Percentiles rank a stretch among this genome's conserved stretches.
Evolutionary conservation across 2,113 vertebrate species (phyloP).

Genomic region (Candoia aspera): DNA sequence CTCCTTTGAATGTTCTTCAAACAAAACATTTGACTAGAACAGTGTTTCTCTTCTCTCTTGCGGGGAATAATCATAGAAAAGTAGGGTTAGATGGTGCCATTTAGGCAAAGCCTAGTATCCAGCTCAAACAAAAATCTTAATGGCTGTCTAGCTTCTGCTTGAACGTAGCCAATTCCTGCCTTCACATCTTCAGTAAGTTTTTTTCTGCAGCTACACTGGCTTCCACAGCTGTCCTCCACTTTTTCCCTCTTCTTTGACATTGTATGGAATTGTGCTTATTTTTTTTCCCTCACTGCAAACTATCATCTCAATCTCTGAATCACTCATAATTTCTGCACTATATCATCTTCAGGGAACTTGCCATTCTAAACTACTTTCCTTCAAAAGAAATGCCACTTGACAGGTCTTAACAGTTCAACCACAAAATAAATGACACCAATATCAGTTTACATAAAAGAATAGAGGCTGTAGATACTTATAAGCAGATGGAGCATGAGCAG

Average conservation of each 20-base stretch:
- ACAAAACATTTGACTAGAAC: no score
- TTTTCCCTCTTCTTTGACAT: not conserved
- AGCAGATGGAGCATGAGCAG: constrained; percentile 43
- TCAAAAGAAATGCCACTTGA: constrained; percentile 64
- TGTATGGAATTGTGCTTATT: not conserved
- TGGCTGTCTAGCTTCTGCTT: not conserved
- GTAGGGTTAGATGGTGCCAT: not conserved
- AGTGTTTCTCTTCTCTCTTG: constrained; percentile 30
- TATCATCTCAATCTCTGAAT: constrained; percentile 47
- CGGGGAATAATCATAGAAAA: constrained; percentile 49
- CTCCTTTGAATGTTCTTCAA: no score
- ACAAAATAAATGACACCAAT: constrained; percentile 65
- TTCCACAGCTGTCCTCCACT: not conserved
- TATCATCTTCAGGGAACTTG: constrained; percentile 36
- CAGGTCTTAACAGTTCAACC: constrained; percentile 61
- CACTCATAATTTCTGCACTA: constrained; percentile 63
- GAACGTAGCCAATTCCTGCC: not conserved
- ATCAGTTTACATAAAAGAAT: constrained; percentile 62
- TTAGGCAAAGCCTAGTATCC: not conserved
- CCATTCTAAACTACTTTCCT: constrained; percentile 62
- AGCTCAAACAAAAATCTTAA: not conserved
- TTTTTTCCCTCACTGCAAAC: not conserved
- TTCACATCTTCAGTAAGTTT: not conserved
- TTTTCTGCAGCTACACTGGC: not conserved
- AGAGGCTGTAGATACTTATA: constrained; percentile 68